phyloP scores from a whole-genome alignment of 1,140 invertebrate genomes.

The Meloidogyne floridensis region DNA sequence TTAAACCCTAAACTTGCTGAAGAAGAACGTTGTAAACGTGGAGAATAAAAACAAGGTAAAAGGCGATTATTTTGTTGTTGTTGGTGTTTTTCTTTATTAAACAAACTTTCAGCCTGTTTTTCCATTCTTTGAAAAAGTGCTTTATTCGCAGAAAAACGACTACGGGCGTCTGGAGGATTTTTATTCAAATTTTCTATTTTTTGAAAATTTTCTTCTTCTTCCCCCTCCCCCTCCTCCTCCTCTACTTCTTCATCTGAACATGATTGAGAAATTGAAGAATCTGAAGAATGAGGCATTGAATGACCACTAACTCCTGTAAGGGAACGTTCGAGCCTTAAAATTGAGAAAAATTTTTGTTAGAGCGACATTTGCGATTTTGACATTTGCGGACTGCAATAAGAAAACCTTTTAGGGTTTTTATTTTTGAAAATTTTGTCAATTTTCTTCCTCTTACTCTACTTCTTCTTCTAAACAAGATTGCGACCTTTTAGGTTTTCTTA shows the following conservation, averaged over 20 bases:
- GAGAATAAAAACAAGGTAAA: conserved; percentile 40
- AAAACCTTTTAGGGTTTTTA: too few species aligned
- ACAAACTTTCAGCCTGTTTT: conserved; percentile 5
- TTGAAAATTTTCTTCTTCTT: conserved; percentile 15
- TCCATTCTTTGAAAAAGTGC: conserved; percentile 40
- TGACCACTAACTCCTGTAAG: background rate
- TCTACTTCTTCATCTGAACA: conserved; percentile 20
- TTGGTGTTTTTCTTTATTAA: background rate
- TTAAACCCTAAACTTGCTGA: conserved; percentile 20
- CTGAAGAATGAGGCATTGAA: background rate
- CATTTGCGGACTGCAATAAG: too few species aligned
- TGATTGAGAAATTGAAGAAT: background rate
- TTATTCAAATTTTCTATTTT: background rate
- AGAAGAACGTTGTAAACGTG: conserved; percentile 37
- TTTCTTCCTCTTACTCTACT: too few species aligned
- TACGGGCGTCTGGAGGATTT: conserved; percentile 28
- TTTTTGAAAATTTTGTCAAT: too few species aligned
- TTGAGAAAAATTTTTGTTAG: background rate
- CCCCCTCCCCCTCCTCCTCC: background rate
- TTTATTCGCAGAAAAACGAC: conserved; percentile 40
- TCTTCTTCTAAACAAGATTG: too few species aligned
- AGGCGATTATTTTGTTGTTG: conserved; percentile 3
- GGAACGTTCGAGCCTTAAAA: conserved; percentile 23
- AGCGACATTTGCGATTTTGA: too few species aligned
- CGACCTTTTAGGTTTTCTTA: too few species aligned